Evolutionary conservation across 2,113 vertebrate species (phyloP), one percentile per base, ranked within the genome.

Genomic region (Danionella cerebrum): DNA sequence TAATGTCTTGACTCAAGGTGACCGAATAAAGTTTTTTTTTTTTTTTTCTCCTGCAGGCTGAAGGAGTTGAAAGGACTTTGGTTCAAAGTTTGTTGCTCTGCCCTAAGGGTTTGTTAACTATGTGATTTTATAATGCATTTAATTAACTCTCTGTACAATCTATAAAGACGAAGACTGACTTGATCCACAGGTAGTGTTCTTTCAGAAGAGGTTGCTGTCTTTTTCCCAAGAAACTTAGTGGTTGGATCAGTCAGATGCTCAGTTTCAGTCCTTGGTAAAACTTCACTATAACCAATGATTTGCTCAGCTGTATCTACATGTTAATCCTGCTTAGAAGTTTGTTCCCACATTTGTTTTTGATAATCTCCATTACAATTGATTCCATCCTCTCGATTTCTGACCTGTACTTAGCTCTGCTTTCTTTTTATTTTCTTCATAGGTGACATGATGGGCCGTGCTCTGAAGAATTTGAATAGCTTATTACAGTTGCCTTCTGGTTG

Each of bases 381-480:
- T n/a, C n/a, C n/a, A n/a, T n/a, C n/a, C n/a, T n/a, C n/a, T n/a
- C n/a, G n/a, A n/a, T 47, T 47, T 12, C 5, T 24, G 11, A 47
- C 13, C 10, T 0, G 4, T 24, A 22, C 7, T 18, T 36, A 4
- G 16, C 3, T 6, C 25, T 1, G 1, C 2, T 2, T 16, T 41
- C 0, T 14, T 14, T 14, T 7, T 6, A 6, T 7, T 6, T 12
- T n/a, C 5, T n/a, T n/a, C 71, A 13, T 83, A 95, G 94, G 93
- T 36, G 92, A 96, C 39, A 81, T 93, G 59, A 45, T 95, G 76
- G 89, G 90, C 5, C 85, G 89, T 51, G 90, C 88, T 10, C 76
- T 95, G 76, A 74, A 84, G 67, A 92, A 94, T 76, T 81, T 89
- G 59, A 79, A 88, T 3, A 75, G 80, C 5, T 85, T 95, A 62